Percentiles rank a stretch among this genome's conserved stretches.
Conservation (phyloP, 2,113 vertebrate genomes). For the Loxodonta africana region DNA sequence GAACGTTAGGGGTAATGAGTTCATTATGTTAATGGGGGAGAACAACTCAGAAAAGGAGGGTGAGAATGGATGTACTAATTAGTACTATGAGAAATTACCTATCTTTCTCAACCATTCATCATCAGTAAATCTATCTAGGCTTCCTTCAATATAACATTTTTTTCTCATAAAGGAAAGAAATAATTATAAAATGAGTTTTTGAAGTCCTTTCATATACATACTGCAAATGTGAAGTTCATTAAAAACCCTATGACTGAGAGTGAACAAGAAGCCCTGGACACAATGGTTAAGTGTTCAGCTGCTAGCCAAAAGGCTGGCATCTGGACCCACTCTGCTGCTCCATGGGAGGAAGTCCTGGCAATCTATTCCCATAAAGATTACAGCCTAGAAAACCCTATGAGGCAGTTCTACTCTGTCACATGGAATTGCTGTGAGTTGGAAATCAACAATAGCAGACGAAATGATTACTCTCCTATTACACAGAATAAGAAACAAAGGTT, state of each 20-base stretch:
- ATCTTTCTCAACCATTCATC: background rate
- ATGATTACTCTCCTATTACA: background rate
- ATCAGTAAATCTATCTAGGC: background rate
- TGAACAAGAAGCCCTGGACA: background rate
- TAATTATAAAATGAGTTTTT: slow-evolving; percentile 1
- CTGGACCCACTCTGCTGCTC: background rate
- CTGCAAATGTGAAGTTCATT: background rate
- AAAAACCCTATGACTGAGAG: background rate
- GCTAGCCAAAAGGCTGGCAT: background rate
- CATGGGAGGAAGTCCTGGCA: background rate
- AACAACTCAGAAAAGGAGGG: too few relatives aligned
- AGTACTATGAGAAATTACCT: background rate
- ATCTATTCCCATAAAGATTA: background rate
- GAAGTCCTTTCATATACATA: background rate
- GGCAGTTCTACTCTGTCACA: background rate
- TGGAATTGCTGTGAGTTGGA: background rate
- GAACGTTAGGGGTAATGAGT: too few relatives aligned
- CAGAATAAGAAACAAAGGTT: background rate
- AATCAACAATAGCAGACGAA: background rate
- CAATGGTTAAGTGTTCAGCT: background rate
- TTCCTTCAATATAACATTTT: background rate
- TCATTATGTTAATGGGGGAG: too few relatives aligned
- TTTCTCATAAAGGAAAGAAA: background rate
- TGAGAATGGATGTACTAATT: background rate
- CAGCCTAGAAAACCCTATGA: too few relatives aligned